Percentiles rank a stretch among this genome's conserved stretches.
Evolutionary conservation across 2,888 invertebrate genomes (phyloP).

Genomic region (Athalia cordata): DNA sequence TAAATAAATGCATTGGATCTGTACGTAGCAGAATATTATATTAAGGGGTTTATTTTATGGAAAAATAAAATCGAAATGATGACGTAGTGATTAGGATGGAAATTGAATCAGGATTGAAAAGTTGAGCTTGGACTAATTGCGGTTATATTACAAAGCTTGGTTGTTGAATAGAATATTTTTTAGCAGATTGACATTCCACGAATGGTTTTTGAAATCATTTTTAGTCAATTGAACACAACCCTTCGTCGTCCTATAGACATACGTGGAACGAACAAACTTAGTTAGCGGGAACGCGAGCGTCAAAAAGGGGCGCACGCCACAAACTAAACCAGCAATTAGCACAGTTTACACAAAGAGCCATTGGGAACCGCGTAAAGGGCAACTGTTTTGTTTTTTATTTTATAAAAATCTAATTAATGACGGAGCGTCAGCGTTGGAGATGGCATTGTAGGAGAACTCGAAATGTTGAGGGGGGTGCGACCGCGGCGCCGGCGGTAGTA

Average conservation of each 20-base stretch:
- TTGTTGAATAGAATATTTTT: background rate
- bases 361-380: slow-evolving; percentile 35
- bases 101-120: background rate
- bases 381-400: slow-evolving; percentile 29
- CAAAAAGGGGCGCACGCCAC: slow-evolving; percentile 23
- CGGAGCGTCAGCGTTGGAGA: background rate
- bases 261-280: background rate
- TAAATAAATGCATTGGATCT: background rate
- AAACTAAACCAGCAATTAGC: slow-evolving; percentile 38
- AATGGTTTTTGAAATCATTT: background rate
- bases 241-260: background rate
- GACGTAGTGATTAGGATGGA: no score
- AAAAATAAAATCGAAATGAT: no score
- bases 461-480: background rate
- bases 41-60: no score
- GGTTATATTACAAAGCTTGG: background rate
- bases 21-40: no score
- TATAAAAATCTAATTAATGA: slow-evolving; percentile 40
- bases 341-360: slow-evolving; percentile 34
- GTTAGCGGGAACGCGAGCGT: background rate
- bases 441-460: background rate
- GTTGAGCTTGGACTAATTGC: no score
- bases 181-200: background rate
- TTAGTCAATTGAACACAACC: background rate
- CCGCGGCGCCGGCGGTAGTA: slow-evolving; percentile 8